Conservation (phyloP, 2,888 invertebrate species). For the Anagyrus pseudococci region DNA sequence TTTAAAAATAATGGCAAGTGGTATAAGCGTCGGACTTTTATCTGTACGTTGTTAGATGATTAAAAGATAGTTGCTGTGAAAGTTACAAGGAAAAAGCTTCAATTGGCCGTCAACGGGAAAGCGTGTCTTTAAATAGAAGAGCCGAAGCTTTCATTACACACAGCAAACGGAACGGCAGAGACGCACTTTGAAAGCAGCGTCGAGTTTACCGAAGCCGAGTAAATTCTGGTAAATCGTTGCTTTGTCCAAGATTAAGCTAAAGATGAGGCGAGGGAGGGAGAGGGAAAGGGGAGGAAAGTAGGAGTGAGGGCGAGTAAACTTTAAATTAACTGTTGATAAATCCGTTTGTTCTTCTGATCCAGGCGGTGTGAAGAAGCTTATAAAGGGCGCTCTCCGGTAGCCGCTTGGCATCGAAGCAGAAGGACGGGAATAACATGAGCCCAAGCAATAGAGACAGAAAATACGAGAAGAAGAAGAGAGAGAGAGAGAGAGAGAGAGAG, state of each 20-base stretch:
- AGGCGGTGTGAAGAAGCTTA: constrained; percentile 8
- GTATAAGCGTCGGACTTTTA: too few relatives aligned
- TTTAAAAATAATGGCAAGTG: too few relatives aligned
- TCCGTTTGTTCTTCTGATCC: constrained; percentile 4
- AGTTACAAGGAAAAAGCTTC: too few relatives aligned
- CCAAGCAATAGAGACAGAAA: not conserved
- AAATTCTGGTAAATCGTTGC: constrained; percentile 17
- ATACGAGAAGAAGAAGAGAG: constrained; percentile 1
- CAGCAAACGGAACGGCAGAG: too few relatives aligned
- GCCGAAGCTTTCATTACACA: too few relatives aligned
- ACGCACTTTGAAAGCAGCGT: too few relatives aligned
- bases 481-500: constrained; percentile 20
- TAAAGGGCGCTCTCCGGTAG: too few relatives aligned
- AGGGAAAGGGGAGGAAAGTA: not conserved
- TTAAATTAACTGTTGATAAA: constrained; percentile 32
- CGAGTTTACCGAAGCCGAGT: not conserved
- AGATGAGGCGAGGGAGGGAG: not conserved
- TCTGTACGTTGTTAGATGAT: too few relatives aligned
- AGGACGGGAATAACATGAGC: not conserved
- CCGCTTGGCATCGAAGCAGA: too few relatives aligned
- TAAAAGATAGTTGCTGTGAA: too few relatives aligned
- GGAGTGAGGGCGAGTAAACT: not conserved
- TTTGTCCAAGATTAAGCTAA: constrained; percentile 12
- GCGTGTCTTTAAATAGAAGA: too few relatives aligned
- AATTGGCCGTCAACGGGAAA: too few relatives aligned